A percentile compares a stretch with the other conserved stretches of the same genome.
phyloP scores from a whole-genome alignment of 1,140 invertebrate genomes.

The Apis florea region DNA sequence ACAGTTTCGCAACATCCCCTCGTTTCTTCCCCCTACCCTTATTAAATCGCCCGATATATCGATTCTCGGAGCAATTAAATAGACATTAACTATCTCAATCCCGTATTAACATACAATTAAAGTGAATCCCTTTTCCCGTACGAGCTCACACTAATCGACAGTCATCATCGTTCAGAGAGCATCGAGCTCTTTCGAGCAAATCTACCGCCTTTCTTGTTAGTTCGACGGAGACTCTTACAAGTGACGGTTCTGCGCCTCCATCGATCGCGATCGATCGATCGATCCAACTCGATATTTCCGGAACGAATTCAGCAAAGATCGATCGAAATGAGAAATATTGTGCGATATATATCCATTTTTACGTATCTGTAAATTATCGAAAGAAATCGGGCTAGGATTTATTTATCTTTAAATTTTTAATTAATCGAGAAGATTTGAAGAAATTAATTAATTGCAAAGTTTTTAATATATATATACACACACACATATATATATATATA shows the following conservation, averaged over 20 bases:
- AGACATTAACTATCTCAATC: background rate
- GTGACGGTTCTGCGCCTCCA: slow-evolving; percentile 12
- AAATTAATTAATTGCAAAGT: too few relatives aligned
- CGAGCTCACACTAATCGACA: background rate
- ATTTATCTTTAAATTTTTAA: too few relatives aligned
- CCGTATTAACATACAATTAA: background rate
- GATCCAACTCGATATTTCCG: background rate
- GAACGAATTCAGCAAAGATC: too few relatives aligned
- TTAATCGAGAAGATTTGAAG: too few relatives aligned
- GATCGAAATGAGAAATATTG: too few relatives aligned
- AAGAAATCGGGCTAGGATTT: too few relatives aligned
- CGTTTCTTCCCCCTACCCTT: too few relatives aligned
- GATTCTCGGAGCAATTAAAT: background rate
- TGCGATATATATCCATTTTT: too few relatives aligned
- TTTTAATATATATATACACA: too few relatives aligned
- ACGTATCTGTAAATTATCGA: too few relatives aligned
- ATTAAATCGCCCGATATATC: background rate
- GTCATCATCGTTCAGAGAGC: background rate
- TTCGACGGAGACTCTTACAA: slow-evolving; percentile 18
- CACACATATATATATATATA: too few relatives aligned
- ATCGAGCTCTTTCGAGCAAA: slow-evolving; percentile 35
- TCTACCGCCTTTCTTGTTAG: slow-evolving; percentile 14
- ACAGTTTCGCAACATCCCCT: too few relatives aligned
- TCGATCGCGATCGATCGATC: background rate
- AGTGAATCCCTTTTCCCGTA: background rate